phyloP scores from a whole-genome alignment of 2,797 vertebrate genomes.

The Fistularia tabacaria region DNA sequence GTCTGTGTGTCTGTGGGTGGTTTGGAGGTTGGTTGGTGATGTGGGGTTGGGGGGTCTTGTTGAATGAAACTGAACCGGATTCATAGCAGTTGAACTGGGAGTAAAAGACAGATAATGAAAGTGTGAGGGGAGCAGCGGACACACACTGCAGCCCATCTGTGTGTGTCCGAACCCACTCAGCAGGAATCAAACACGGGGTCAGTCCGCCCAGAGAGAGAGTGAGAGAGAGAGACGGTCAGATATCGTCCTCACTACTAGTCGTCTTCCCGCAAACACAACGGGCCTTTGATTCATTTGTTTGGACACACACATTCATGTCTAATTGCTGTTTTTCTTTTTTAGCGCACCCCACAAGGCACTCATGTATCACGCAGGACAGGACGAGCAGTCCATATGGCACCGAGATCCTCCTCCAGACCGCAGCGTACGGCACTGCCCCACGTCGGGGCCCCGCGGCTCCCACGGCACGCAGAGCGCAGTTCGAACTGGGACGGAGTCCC shows the following conservation, averaged over 20 bases:
- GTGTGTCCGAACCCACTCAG: slow-evolving; percentile 73
- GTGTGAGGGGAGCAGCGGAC: slow-evolving; percentile 62
- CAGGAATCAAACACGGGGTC: slow-evolving; percentile 75
- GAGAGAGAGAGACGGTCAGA: slow-evolving; percentile 18
- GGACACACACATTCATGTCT: slow-evolving; percentile 91
- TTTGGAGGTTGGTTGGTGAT: not conserved
- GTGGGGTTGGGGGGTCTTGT: slow-evolving; percentile 4
- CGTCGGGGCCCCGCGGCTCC: slow-evolving; percentile 8
- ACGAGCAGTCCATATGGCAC: slow-evolving; percentile 54
- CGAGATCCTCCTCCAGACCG: slow-evolving; percentile 54
- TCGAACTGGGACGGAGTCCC: no score
- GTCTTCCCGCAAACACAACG: slow-evolving; percentile 75
- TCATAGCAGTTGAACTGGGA: slow-evolving; percentile 34
- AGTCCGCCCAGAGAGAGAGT: slow-evolving; percentile 47
- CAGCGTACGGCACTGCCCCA: slow-evolving; percentile 6
- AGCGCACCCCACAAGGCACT: slow-evolving; percentile 67
- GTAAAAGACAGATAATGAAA: slow-evolving; percentile 40
- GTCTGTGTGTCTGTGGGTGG: not conserved
- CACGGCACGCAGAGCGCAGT: slow-evolving; percentile 47
- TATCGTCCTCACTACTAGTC: slow-evolving; percentile 67
- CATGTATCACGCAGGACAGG: slow-evolving; percentile 54
- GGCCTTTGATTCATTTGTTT: slow-evolving; percentile 90
- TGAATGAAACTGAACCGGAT: slow-evolving; percentile 27
- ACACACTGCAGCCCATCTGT: slow-evolving; percentile 84
- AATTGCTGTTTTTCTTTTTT: slow-evolving; percentile 89